Conservation (phyloP, 2,113 vertebrate genomes). For the Nothocercus nigrocapillus region DNA sequence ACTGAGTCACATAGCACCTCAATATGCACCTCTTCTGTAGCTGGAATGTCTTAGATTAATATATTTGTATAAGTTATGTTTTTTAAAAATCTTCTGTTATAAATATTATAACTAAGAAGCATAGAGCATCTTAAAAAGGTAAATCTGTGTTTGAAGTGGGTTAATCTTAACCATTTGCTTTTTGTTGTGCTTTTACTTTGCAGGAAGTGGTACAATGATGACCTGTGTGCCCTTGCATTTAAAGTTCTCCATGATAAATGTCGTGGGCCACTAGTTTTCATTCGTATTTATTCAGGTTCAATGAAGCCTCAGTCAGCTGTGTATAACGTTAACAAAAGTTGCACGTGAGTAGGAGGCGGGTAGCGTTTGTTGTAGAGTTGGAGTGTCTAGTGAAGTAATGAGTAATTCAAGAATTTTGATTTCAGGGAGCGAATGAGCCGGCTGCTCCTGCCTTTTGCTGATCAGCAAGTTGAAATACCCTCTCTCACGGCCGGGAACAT, state of each 20-base stretch:
- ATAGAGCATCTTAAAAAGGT: background rate
- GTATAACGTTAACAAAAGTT: constrained; percentile 92
- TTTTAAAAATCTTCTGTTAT: background rate
- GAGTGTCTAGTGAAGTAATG: background rate
- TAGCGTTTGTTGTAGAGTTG: background rate
- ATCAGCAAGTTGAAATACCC: constrained; percentile 93
- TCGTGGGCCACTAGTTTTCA: constrained; percentile 92
- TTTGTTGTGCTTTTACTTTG: constrained; percentile 41
- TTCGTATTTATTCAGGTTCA: constrained; percentile 92
- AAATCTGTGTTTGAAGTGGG: background rate
- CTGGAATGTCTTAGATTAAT: background rate
- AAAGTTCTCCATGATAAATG: constrained; percentile 97
- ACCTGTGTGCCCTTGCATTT: constrained; percentile 94
- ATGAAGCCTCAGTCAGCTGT: constrained; percentile 90
- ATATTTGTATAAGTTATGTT: background rate
- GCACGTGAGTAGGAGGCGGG: constrained; percentile 80
- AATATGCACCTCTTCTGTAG: fast-evolving
- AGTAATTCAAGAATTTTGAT: constrained; percentile 26
- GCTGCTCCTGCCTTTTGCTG: constrained; percentile 94
- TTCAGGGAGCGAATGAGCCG: constrained; percentile 94
- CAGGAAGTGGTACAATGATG: constrained; percentile 91
- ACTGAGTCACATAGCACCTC: background rate
- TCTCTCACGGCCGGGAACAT: constrained; percentile 93
- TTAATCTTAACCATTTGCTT: background rate
- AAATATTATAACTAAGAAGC: background rate